Base-by-base conservation (phyloP, 1,140 invertebrate genomes). In the Marisa cornuarietis region DNA sequence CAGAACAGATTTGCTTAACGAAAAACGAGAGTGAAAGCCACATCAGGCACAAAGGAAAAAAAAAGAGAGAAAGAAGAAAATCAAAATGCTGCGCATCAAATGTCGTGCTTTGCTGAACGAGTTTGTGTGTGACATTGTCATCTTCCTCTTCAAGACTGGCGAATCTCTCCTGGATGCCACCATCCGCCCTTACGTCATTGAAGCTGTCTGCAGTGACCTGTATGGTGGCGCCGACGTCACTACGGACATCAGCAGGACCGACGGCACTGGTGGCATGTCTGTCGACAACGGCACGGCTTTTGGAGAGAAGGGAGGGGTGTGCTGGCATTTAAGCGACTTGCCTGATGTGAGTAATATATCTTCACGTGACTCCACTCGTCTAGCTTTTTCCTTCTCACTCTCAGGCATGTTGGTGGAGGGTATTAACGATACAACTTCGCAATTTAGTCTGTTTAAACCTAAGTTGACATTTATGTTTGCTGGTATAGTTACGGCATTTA, bases 91-190 rank as follows among this genome's bases (percentile, higher is more conserved):
- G 54, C 54, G 16, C 11, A 9, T 20, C 26, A 65, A 54, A 20
- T 20, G 20, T 24, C 74, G 74, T 14, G 8, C 31, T 7, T 26
- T 79, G 14, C 74, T 82, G 58, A 61, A 62, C 7, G 79, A 71
- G 65, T 82, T 75, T n/a, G 69, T 88, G 14, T 86, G 87, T 6
- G 89, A 89, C 66, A 51, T 89, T 0, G 83, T 90, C n/a, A 90
- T 91, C 80, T 88, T 91, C 78, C 81, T 91, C 5, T 91, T 88
- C 84, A 91, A 91, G 81, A 85, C 88, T 0, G 89, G 88, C 22
- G 89, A 90, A 65, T 87, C 90, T 6, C 86, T 91, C 87, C 78
- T 90, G 58, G 90, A 91, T 63, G 90, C 90, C 26, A 87, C 86
- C 1, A 85, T 87, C 1, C 80, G 88, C 14, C 87, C 90, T 14